These are phyloP conservation scores for Gryllus bimaculatus DNA, from an alignment of 1,140 invertebrate genomes.

Conservation along the genomic window DNA sequence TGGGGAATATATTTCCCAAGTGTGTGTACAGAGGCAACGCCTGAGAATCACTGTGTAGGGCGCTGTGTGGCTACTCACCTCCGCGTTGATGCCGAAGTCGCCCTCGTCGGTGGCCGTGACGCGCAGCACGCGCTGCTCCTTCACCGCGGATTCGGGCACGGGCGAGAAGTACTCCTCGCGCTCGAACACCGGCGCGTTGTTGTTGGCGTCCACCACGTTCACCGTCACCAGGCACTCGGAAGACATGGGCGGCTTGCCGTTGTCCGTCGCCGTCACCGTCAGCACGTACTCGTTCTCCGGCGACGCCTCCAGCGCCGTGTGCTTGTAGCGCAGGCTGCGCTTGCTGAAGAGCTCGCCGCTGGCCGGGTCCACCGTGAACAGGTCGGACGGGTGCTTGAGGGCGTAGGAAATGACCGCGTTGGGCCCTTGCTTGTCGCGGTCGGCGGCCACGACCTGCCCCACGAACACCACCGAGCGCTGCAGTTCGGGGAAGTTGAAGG, in stretches of 20 bases:
- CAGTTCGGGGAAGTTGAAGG: constrained; percentile 82
- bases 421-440: constrained; percentile 84
- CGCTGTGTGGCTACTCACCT: constrained; percentile 54
- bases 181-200: constrained; percentile 74
- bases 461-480: constrained; percentile 69
- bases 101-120: constrained; percentile 65
- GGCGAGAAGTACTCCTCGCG: constrained; percentile 64
- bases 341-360: constrained; percentile 85
- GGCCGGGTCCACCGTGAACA: constrained; percentile 82
- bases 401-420: constrained; percentile 91
- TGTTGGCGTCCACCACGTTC: constrained; percentile 85
- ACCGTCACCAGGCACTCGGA: constrained; percentile 72
- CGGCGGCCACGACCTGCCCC: constrained; percentile 78
- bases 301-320: constrained; percentile 61
- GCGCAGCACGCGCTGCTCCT: constrained; percentile 55
- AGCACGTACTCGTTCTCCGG: constrained; percentile 82
- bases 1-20: no score
- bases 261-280: constrained; percentile 78
- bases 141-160: constrained; percentile 62
- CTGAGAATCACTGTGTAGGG: no score
- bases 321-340: constrained; percentile 68
- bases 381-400: constrained; percentile 77
- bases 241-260: constrained; percentile 85
- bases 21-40: no score
- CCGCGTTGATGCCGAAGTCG: constrained; percentile 77